phyloP scores from a whole-genome alignment of 1,140 invertebrate genomes.

The Stenopsyche tienmushanensis region DNA sequence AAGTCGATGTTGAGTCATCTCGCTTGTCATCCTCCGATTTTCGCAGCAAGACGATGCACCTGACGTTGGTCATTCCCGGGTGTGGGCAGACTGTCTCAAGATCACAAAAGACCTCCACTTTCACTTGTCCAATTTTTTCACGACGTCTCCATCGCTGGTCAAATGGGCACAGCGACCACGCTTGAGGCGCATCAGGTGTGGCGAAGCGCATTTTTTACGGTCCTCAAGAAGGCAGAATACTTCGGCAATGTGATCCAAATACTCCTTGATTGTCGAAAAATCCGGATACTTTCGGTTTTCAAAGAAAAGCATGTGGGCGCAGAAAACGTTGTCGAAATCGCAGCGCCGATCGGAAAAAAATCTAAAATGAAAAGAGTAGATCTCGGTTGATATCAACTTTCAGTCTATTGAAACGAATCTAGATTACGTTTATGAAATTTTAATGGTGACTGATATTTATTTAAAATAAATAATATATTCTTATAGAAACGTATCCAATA shows the following conservation, averaged over 20 bases:
- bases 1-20: too few relatives aligned
- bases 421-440: too few relatives aligned
- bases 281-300: constrained; percentile 11
- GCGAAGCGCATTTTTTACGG: not conserved
- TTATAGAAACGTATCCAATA: too few relatives aligned
- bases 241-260: constrained; percentile 1
- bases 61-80: too few relatives aligned
- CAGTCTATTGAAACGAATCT: too few relatives aligned
- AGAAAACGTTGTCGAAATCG: not conserved
- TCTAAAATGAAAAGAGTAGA: too few relatives aligned
- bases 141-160: constrained; percentile 6
- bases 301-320: not conserved
- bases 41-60: not conserved
- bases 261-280: not conserved
- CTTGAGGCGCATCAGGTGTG: constrained; percentile 26
- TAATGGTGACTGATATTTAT: too few relatives aligned
- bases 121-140: constrained; percentile 10
- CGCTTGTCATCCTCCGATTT: too few relatives aligned
- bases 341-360: too few relatives aligned
- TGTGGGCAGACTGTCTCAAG: not conserved
- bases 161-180: constrained; percentile 21
- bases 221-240: not conserved
- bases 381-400: too few relatives aligned
- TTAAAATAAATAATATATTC: too few relatives aligned
- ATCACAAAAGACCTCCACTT: constrained; percentile 7